Base-by-base conservation (phyloP, 2,888 invertebrate genomes). In the Euplexia lucipara region DNA sequence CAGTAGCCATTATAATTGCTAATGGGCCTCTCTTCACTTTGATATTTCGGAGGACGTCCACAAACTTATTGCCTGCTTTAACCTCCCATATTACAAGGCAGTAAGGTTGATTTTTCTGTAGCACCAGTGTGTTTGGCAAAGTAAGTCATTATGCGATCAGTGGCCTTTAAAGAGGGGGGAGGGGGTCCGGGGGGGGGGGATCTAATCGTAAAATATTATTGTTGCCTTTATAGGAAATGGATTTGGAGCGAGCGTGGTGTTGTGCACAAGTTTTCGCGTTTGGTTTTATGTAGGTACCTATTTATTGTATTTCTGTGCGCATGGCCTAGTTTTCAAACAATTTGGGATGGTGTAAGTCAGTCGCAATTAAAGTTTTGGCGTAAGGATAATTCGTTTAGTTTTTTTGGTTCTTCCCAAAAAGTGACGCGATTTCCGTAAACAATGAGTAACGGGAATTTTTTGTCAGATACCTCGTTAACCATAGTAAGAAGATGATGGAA, bases 1-100 rank as follows among this genome's bases (percentile, higher is more conserved):
- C 90, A 87, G 80, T 85, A 83, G 78, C 87, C 83, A 92, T 93
- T 93, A 92, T 92, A 93, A 93, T 93, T 93, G 92, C 91, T 93
- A 92, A 93, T 93, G 91, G 86, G 79, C 81, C 70, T 70, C 75
- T 68, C 83, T 78, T 78, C 83, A 86, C 88, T 86, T 87, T 86
- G 83, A 87, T 86, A 89, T 88, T 87, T 87, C 75, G 75, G 72
- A 75, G 74, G 71, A 71, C 76, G 65, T 78, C 63, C 70, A 47
- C 71, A 41, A 71, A 56, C 10, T 14, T 30, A 62, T 48, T 41
- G 10, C 51, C 44, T 47, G 44, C 35, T 22, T 35, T 22, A 51
- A 39, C 18, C 45, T 8, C n/a, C 53, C 49, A 20, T 80, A 65
- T 51, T 1, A 5, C 42, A 1, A 18, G 0, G n/a, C 1, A 4